Base-by-base conservation (phyloP, 1,140 invertebrate genomes). In the Saccostrea cuccullata region DNA sequence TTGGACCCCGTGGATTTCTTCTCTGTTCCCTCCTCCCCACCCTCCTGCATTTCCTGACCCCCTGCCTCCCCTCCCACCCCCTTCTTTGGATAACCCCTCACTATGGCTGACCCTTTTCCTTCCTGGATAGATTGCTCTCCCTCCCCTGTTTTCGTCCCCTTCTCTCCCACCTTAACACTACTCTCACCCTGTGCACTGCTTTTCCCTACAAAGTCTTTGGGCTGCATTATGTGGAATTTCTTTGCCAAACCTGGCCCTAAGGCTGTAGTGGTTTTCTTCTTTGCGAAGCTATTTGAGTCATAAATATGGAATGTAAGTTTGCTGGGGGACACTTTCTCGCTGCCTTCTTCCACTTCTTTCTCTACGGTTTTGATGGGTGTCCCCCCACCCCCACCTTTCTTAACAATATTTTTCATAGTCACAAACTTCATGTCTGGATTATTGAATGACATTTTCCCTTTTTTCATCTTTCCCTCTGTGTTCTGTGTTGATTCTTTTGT, bases 271-370 rank as follows among this genome's bases (percentile, higher is more conserved):
- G 70, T 30, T 30, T 77, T 77, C 26, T 30, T 77, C 15, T 77
- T 77, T 36, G 23, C 36, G 55, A 85, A 85, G 84, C 56, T 85
- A 60, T 55, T 26, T 26, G 26, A 58, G 30, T 85, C 84, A 64
- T 85, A 85, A 58, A 85, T 85, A 85, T 85, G 84, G 56, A 85
- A 85, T 58, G 84, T 85, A 36, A 85, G 84, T 64, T 85, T 58
- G n/a, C 84, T 85, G 15, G 47, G n/a, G 11, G n/a, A 60, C 20
- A n/a, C 13, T 58, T 58, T 60, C 26, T 85, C 55, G 13, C 17
- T 64, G 30, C 30, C 84, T n/a, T 85, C 84, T 20, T 55, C 15
- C n/a, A 11, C 56, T 20, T 36, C 26, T 12, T 60, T 64, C n/a
- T 85, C 58, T 6, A 23, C 55, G 0, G 47, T 36, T 60, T 85